Evolutionary conservation across 2,888 invertebrate genomes (phyloP).

Genomic region (Craniophora ligustri): DNA sequence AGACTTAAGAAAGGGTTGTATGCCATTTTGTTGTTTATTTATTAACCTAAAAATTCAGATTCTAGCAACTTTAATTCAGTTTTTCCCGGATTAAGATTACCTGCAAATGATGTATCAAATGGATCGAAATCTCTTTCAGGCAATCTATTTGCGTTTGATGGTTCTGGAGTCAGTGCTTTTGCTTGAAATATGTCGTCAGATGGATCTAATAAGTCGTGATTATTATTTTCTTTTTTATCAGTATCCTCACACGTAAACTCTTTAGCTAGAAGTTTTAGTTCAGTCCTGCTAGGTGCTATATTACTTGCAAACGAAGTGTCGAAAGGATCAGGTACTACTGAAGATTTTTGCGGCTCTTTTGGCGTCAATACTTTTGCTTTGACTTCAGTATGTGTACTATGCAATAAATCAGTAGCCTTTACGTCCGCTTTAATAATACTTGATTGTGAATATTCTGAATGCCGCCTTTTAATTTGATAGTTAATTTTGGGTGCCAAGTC

Average conservation of each 20-base stretch:
- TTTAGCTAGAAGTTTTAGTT: slow-evolving; percentile 92
- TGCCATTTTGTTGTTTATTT: slow-evolving; percentile 87
- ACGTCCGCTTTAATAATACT: slow-evolving; percentile 60
- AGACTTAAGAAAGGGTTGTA: slow-evolving; percentile 94
- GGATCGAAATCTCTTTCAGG: slow-evolving; percentile 90
- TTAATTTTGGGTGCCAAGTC: slow-evolving; percentile 88
- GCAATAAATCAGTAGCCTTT: slow-evolving; percentile 76
- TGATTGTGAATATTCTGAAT: slow-evolving; percentile 83
- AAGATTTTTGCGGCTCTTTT: slow-evolving; percentile 64
- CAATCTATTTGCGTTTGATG: slow-evolving; percentile 66
- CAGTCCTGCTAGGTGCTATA: slow-evolving; percentile 93
- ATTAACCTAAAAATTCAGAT: slow-evolving; percentile 89
- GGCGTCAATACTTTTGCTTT: slow-evolving; percentile 91
- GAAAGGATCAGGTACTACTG: slow-evolving; percentile 92
- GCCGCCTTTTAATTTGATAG: slow-evolving; percentile 79
- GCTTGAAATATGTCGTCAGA: slow-evolving; percentile 89
- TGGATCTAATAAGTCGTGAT: slow-evolving; percentile 84
- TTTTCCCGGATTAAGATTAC: slow-evolving; percentile 92
- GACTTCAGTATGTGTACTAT: slow-evolving; percentile 70
- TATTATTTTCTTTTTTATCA: slow-evolving; percentile 67
- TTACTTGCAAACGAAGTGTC: slow-evolving; percentile 95
- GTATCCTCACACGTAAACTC: slow-evolving; percentile 90
- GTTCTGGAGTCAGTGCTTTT: slow-evolving; percentile 92
- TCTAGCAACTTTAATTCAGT: slow-evolving; percentile 94
- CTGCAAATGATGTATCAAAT: slow-evolving; percentile 95